Conservation (phyloP, 2,888 invertebrate genomes). For the Lasius platythorax region DNA sequence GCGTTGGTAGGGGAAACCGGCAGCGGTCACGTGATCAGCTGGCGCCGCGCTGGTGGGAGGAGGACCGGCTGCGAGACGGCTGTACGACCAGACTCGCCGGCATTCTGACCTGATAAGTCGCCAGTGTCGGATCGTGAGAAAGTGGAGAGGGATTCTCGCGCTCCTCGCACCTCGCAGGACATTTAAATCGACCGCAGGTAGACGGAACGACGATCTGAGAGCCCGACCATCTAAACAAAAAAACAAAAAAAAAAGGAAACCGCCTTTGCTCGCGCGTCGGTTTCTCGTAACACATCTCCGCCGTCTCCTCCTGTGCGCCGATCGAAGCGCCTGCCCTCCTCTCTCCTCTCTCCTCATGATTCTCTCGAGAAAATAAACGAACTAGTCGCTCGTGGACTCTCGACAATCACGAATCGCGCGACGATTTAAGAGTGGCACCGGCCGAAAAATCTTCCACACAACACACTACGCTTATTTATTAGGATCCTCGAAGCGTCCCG, state of each 20-base stretch:
- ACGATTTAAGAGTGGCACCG: conserved; percentile 30
- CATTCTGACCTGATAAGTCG: conserved; percentile 85
- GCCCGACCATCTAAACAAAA: background rate
- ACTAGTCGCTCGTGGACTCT: conserved; percentile 24
- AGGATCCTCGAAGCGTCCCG: conserved; percentile 24
- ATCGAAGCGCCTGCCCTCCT: background rate
- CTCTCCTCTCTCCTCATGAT: conserved; percentile 11
- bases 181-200: conserved; percentile 71
- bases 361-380: conserved; percentile 25
- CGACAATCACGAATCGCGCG: conserved; percentile 39
- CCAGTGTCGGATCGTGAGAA: conserved; percentile 83
- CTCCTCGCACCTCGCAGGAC: conserved; percentile 64
- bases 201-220: conserved; percentile 19
- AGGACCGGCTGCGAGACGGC: conserved; percentile 62
- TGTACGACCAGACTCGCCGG: conserved; percentile 68
- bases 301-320: background rate
- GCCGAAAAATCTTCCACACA: conserved; percentile 4
- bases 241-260: conserved; percentile 35
- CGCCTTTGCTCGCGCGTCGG: conserved; percentile 40
- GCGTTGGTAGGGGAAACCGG: conserved; percentile 61
- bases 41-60: conserved; percentile 65
- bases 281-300: background rate
- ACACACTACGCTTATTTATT: conserved; percentile 77
- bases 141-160: conserved; percentile 59
- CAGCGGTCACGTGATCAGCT: conserved; percentile 63